These are phyloP conservation scores for Ariolimax columbianus DNA, from an alignment of 2,888 invertebrate species.

Conservation along the genomic window DNA sequence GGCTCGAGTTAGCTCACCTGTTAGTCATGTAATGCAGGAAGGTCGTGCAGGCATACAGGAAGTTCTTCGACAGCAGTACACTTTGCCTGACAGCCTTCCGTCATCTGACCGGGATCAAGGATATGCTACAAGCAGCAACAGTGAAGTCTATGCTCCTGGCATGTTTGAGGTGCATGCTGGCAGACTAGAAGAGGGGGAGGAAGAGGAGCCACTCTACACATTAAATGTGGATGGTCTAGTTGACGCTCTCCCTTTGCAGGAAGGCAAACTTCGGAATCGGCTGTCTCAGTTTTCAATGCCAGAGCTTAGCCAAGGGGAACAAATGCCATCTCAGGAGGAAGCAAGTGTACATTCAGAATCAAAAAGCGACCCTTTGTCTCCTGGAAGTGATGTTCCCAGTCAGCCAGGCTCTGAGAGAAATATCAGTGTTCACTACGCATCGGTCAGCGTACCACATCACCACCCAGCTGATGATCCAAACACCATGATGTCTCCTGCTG, in stretches of 20 bases:
- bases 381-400: constrained; percentile 59
- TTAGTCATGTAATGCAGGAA: constrained; percentile 71
- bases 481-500: constrained; percentile 44
- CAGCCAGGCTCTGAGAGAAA: constrained; percentile 72
- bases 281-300: constrained; percentile 78
- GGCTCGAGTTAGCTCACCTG: constrained; percentile 69
- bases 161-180: constrained; percentile 63
- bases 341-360: constrained; percentile 24
- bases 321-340: constrained; percentile 25
- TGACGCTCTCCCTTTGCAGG: constrained; percentile 66
- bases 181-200: constrained; percentile 35
- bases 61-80: constrained; percentile 71
- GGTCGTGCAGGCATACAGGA: constrained; percentile 69
- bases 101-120: constrained; percentile 74
- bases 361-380: constrained; percentile 41
- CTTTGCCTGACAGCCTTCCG: constrained; percentile 69
- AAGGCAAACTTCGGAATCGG: constrained; percentile 67
- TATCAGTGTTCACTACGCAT: constrained; percentile 69
- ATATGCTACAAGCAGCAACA: constrained; percentile 73
- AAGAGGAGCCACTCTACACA: constrained; percentile 59
- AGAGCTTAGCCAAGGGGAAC: constrained; percentile 72
- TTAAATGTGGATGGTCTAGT: constrained; percentile 69
- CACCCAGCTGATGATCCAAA: constrained; percentile 43
- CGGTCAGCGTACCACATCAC: constrained; percentile 52
- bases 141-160: constrained; percentile 72